These are phyloP conservation scores for Dicranocentrus wangi DNA, from an alignment of 2,888 invertebrate genomes.

Conservation along the genomic window DNA sequence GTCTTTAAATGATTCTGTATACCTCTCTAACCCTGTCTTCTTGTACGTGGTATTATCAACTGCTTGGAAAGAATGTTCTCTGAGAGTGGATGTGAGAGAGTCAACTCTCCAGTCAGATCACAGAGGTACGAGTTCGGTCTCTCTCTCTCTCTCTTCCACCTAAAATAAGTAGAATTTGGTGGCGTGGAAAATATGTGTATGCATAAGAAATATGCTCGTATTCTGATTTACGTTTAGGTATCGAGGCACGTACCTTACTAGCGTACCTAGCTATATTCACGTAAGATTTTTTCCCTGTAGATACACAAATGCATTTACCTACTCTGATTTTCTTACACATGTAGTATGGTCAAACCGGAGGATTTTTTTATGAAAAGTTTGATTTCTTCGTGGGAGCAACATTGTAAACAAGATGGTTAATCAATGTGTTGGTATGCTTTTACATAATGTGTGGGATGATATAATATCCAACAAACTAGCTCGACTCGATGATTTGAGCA, in stretches of 20 bases:
- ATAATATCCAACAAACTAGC: no score
- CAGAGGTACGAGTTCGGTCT: background rate
- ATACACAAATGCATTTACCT: conserved; percentile 9
- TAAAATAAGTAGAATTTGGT: no score
- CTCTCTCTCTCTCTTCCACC: background rate
- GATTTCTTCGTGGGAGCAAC: background rate
- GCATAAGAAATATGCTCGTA: no score
- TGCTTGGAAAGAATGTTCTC: background rate
- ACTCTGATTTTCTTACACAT: background rate
- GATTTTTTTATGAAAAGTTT: background rate
- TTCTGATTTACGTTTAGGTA: no score
- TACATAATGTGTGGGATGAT: no score
- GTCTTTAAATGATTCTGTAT: background rate
- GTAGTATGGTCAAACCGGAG: conserved; percentile 4
- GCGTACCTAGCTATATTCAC: background rate
- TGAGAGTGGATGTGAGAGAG: background rate
- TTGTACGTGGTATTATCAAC: background rate
- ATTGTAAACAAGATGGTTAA: conserved; percentile 9
- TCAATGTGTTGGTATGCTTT: background rate
- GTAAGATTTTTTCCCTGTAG: conserved; percentile 8
- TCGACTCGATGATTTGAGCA: no score
- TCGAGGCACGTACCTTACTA: background rate
- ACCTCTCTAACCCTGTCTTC: background rate
- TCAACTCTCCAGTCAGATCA: background rate
- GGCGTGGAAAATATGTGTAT: no score